A percentile compares a stretch with the other conserved stretches of the same genome.
These are phyloP conservation scores for Rhynchophorus ferrugineus DNA, from an alignment of 1,140 invertebrate genomes.

Conservation along the genomic window DNA sequence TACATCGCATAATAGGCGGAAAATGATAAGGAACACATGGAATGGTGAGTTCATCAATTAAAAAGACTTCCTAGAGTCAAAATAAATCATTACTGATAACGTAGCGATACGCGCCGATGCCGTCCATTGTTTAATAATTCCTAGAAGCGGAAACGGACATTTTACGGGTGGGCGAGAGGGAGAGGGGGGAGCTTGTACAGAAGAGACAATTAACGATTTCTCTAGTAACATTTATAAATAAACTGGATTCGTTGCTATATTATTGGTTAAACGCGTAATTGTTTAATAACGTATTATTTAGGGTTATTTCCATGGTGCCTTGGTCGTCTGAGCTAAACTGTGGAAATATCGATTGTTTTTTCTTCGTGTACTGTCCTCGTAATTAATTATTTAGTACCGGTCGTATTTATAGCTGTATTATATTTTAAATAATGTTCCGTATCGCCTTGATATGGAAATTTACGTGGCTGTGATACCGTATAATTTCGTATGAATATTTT, in stretches of 20 bases:
- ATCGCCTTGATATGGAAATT: too few species aligned
- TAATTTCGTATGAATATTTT: too few species aligned
- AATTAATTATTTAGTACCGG: not conserved
- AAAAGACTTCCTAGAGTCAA: too few species aligned
- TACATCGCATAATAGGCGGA: too few species aligned
- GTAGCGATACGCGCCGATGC: not conserved
- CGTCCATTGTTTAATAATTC: slow-evolving; percentile 6
- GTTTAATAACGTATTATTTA: slow-evolving; percentile 1
- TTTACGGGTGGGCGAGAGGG: too few species aligned
- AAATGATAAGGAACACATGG: too few species aligned
- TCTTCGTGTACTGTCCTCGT: not conserved
- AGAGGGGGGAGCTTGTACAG: too few species aligned
- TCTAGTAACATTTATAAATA: slow-evolving; percentile 9
- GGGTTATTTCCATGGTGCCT: not conserved
- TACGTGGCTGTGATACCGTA: too few species aligned
- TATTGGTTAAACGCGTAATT: slow-evolving; percentile 8
- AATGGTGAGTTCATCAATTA: too few species aligned
- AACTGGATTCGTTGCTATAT: slow-evolving; percentile 3
- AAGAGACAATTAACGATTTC: slow-evolving; percentile 6
- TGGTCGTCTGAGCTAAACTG: not conserved
- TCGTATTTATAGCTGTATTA: too few species aligned
- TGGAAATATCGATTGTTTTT: not conserved
- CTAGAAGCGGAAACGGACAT: slow-evolving; percentile 12
- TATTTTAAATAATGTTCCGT: too few species aligned
- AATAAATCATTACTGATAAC: too few species aligned